phyloP scores from a whole-genome alignment of 2,113 vertebrate genomes.

The Corythornis cristatus region DNA sequence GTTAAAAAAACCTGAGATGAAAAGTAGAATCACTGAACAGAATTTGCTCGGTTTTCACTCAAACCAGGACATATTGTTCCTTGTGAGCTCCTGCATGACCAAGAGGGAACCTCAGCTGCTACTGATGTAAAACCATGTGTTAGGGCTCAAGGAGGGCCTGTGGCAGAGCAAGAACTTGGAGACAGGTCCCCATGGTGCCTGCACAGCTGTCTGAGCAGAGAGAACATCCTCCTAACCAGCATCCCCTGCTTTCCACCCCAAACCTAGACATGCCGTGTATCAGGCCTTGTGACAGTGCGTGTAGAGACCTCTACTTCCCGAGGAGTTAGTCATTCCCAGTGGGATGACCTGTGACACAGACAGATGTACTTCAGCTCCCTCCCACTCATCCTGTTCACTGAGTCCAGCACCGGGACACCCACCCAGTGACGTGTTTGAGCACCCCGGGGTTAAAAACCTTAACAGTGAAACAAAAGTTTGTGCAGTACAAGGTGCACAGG shows the following conservation, averaged over 20 bases:
- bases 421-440: fast-evolving
- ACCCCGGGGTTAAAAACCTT: fast-evolving
- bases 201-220: background rate
- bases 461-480: background rate
- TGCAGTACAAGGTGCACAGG: background rate
- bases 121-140: fast-evolving
- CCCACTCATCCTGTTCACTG: background rate
- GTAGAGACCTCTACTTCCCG: background rate
- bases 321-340: background rate
- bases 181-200: background rate
- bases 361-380: background rate
- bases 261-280: background rate
- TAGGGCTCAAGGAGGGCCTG: background rate
- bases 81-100: background rate
- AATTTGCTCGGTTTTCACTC: no score
- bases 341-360: background rate
- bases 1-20: no score
- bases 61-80: background rate
- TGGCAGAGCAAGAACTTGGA: background rate
- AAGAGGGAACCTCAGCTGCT: background rate
- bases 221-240: background rate
- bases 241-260: background rate
- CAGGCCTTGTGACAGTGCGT: fast-evolving
- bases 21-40: no score
- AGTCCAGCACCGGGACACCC: background rate